These are phyloP conservation scores for Drosophila fulvimacula DNA, from an alignment of 2,888 invertebrate species.

Conservation along the genomic window DNA sequence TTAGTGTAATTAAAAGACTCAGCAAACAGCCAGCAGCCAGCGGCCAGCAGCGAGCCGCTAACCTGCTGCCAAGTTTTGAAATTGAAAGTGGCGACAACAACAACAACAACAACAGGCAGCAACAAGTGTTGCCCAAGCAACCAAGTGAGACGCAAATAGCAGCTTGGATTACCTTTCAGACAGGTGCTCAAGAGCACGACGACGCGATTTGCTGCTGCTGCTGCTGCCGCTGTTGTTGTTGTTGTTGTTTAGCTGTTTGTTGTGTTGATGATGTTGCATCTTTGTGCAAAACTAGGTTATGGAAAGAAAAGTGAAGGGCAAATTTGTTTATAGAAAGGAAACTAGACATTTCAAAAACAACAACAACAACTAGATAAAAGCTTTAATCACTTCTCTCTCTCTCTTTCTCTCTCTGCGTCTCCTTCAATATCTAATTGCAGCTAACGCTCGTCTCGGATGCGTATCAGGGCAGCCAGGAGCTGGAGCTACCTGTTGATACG, in stretches of 20 bases:
- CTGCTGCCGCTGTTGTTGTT: conserved; percentile 2
- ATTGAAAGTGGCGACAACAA: conserved; percentile 69
- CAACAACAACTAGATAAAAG: conserved; percentile 4
- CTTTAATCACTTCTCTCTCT: neutral
- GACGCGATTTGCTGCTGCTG: conserved; percentile 35
- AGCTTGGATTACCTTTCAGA: conserved; percentile 76
- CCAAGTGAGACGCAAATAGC: conserved; percentile 73
- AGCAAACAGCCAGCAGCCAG: conserved; percentile 15
- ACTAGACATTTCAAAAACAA: conserved; percentile 50
- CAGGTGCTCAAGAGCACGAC: conserved; percentile 72
- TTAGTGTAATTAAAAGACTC: conserved; percentile 72
- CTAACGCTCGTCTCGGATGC: conserved; percentile 80
- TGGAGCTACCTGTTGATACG: conserved; percentile 83
- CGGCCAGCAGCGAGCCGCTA: conserved; percentile 13
- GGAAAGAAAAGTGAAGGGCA: conserved; percentile 80
- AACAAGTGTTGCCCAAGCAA: conserved; percentile 70
- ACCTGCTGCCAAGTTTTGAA: conserved; percentile 61
- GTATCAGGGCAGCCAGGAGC: conserved; percentile 81
- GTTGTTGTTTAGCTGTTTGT: conserved; percentile 17
- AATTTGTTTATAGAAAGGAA: conserved; percentile 76
- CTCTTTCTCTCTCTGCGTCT: conserved; percentile 1
- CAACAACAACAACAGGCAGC: conserved; percentile 25
- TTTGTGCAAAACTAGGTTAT: conserved; percentile 80
- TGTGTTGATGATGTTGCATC: conserved; percentile 75
- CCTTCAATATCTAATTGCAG: conserved; percentile 27